phyloP scores from a whole-genome alignment of 2,797 vertebrate species.

The Triplophysa bombifrons region DNA sequence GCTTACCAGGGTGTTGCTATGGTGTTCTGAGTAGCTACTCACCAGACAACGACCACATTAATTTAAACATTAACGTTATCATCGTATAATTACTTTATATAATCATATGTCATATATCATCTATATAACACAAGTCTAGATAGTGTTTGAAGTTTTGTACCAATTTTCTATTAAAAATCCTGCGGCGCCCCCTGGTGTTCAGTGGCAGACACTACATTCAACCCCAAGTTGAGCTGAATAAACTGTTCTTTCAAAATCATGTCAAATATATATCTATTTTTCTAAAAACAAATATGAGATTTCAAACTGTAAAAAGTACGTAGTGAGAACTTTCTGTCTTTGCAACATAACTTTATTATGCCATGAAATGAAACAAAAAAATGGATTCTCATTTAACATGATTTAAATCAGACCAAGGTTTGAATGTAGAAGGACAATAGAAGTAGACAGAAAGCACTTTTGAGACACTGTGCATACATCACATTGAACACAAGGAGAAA shows the following conservation, averaged over 20 bases:
- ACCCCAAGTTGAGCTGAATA: neutral
- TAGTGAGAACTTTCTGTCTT: neutral
- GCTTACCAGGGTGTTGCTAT: neutral
- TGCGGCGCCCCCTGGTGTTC: slow-evolving; percentile 9
- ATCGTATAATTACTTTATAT: no score
- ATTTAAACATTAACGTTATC: no score
- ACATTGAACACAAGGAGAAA: neutral
- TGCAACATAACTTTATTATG: slow-evolving; percentile 24
- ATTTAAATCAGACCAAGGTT: slow-evolving; percentile 10
- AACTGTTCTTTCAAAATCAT: neutral
- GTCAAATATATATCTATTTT: no score
- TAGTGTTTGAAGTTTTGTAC: no score
- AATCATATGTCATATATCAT: no score
- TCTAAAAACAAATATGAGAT: no score
- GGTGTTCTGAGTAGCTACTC: neutral
- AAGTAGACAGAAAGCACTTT: slow-evolving; percentile 10
- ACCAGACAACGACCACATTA: no score
- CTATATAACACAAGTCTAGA: no score
- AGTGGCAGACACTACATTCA: neutral
- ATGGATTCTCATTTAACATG: slow-evolving; percentile 5
- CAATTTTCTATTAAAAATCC: neutral
- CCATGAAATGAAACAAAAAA: slow-evolving; percentile 18
- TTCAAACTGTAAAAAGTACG: neutral
- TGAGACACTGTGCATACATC: neutral
- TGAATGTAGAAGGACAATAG: neutral